phyloP scores from a whole-genome alignment of 2,797 vertebrate species.

The Manis javanica region DNA sequence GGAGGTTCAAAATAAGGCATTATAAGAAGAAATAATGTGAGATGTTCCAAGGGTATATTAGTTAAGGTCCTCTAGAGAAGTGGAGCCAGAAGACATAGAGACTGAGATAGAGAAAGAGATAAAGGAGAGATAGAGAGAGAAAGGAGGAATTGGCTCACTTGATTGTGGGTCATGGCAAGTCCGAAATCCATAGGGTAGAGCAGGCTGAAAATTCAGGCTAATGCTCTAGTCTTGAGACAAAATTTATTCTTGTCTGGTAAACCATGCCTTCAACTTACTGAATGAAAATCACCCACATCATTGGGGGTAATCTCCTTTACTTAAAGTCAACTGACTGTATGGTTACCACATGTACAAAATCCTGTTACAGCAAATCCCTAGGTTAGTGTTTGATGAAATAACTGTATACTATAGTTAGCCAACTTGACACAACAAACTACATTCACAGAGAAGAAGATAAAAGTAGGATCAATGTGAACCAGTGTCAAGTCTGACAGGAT shows the following conservation, averaged over 20 bases:
- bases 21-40: background rate
- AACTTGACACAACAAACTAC: background rate
- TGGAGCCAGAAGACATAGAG: background rate
- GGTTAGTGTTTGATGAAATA: background rate
- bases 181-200: background rate
- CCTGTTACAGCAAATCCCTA: background rate
- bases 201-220: background rate
- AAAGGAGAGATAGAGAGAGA: background rate
- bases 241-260: conserved; percentile 20
- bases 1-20: background rate
- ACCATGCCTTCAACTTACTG: background rate
- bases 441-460: background rate
- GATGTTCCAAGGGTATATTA: background rate
- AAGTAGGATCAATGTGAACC: background rate
- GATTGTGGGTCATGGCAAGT: background rate
- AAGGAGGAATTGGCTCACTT: background rate
- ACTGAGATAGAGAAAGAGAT: background rate
- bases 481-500: background rate
- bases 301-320: background rate
- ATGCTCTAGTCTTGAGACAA: background rate
- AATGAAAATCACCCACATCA: background rate
- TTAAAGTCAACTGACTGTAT: background rate
- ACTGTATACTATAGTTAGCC: background rate
- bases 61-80: background rate
- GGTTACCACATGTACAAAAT: background rate